Conservation (phyloP, 2,888 invertebrate genomes). For the Dolichopus griseipennis region DNA sequence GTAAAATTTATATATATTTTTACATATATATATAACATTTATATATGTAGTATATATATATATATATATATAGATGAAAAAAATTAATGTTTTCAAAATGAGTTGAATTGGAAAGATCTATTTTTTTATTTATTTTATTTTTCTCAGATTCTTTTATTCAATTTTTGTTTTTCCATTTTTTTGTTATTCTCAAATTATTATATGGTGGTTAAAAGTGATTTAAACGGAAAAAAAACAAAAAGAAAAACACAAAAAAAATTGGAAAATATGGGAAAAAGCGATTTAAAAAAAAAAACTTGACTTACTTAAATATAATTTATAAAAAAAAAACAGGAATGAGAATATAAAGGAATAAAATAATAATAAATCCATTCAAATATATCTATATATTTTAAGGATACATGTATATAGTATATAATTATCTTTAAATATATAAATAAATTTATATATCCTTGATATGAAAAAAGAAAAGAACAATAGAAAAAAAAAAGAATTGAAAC, state of each 20-base stretch:
- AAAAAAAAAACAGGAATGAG: too few relatives aligned
- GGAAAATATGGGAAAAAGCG: too few relatives aligned
- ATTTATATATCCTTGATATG: background rate
- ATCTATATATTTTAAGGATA: background rate
- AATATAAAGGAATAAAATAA: background rate
- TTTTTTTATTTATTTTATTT: too few relatives aligned
- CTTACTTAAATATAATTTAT: conserved; percentile 3
- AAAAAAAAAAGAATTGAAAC: background rate
- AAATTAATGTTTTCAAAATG: conserved; percentile 1
- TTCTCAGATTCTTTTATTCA: too few relatives aligned
- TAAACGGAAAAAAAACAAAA: background rate
- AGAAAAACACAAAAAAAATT: background rate
- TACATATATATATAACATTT: background rate
- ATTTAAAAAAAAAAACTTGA: background rate
- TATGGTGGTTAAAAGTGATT: background rate
- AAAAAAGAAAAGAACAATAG: background rate
- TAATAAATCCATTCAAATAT: background rate
- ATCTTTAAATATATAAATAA: background rate
- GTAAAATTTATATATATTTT: background rate
- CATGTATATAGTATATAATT: background rate
- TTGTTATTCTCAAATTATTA: background rate
- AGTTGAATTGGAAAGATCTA: background rate
- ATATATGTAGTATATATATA: background rate
- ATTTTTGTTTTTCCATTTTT: background rate
- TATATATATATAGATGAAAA: background rate